phyloP scores from a whole-genome alignment of 2,888 invertebrate genomes.

The Strigamia transsilvanica region DNA sequence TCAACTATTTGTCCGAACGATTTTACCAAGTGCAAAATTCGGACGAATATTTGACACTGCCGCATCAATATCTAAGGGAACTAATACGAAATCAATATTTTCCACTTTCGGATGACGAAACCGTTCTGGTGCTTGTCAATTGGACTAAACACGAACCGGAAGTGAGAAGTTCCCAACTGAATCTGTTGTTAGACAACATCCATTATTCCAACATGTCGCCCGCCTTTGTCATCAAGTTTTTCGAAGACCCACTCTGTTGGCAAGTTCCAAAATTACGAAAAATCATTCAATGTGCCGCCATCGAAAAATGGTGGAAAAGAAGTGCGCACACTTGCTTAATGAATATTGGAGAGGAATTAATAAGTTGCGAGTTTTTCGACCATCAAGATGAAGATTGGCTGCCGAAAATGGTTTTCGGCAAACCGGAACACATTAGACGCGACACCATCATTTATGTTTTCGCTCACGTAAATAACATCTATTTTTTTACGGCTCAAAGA shows the following conservation, averaged over 20 bases:
- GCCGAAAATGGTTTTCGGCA: neutral
- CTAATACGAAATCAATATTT: neutral
- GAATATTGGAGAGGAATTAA: neutral
- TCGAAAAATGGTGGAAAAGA: neutral
- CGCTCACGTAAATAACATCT: neutral
- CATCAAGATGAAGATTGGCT: neutral
- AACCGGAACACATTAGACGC: neutral
- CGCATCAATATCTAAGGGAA: neutral
- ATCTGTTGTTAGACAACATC: neutral
- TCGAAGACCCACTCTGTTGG: neutral
- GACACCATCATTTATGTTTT: neutral
- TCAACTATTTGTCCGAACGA: neutral
- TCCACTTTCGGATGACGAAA: neutral
- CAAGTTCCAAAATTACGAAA: neutral
- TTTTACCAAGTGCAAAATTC: neutral
- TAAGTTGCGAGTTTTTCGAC: neutral
- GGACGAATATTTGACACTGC: neutral
- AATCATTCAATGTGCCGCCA: neutral
- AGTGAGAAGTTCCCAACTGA: neutral
- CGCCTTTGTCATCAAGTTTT: neutral
- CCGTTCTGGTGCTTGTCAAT: neutral
- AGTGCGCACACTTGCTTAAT: neutral
- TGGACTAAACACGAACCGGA: neutral
- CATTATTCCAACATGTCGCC: neutral
- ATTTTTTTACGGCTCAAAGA: neutral